phyloP scores from a whole-genome alignment of 2,113 vertebrate genomes.

The Junco hyemalis region DNA sequence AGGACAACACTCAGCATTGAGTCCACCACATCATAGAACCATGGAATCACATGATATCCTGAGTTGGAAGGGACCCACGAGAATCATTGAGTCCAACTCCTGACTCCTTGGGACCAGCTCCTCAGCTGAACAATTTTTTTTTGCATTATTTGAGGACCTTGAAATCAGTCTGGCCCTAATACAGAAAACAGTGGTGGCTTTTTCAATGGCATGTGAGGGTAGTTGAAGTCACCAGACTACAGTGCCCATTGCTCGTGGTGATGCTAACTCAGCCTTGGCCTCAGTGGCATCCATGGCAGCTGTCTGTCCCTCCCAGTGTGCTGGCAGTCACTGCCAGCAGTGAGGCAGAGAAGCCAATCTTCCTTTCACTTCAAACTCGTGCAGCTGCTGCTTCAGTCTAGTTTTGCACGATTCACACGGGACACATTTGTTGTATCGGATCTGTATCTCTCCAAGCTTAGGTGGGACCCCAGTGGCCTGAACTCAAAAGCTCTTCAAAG shows the following conservation, averaged over 20 bases:
- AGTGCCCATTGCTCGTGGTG: neutral
- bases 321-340: neutral
- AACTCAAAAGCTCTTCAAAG: neutral
- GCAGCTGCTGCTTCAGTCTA: neutral
- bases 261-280: neutral
- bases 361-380: neutral
- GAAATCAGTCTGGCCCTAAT: neutral
- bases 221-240: neutral
- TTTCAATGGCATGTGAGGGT: neutral
- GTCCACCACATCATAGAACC: neutral
- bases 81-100: neutral
- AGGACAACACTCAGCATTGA: neutral
- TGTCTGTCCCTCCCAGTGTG: neutral
- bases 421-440: accelerated
- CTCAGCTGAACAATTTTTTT: neutral
- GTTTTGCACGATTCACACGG: neutral
- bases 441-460: neutral
- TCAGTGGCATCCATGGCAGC: neutral
- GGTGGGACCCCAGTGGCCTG: neutral
- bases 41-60: neutral
- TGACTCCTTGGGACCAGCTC: neutral
- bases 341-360: neutral
- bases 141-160: neutral
- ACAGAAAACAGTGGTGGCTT: neutral
- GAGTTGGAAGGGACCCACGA: neutral